These are phyloP conservation scores for Eptatretus atami DNA, from an alignment of 2,797 vertebrate species.

Conservation along the genomic window DNA sequence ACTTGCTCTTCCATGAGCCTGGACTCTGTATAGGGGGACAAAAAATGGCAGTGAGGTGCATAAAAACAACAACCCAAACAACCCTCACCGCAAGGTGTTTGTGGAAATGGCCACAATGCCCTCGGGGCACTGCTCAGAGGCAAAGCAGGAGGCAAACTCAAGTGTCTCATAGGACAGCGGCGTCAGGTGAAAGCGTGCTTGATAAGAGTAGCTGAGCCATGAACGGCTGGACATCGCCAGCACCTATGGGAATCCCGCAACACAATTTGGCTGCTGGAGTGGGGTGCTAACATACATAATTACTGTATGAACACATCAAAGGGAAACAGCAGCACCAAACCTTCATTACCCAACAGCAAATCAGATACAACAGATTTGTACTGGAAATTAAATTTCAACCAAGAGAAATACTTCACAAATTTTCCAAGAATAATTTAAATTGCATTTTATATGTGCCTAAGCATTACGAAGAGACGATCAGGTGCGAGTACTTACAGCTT, in stretches of 20 bases:
- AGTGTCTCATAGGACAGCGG: slow-evolving; percentile 75
- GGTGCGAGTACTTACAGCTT: slow-evolving; percentile 35
- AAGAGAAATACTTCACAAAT: no score
- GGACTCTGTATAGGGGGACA: not conserved
- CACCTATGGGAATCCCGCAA: slow-evolving; percentile 27
- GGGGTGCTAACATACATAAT: not conserved
- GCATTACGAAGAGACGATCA: not conserved
- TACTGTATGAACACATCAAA: not conserved
- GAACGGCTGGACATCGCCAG: slow-evolving; percentile 95
- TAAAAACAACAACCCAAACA: no score
- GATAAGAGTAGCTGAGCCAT: slow-evolving; percentile 92
- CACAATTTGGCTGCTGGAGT: not conserved
- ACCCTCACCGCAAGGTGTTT: slow-evolving; percentile 54
- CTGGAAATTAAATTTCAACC: no score
- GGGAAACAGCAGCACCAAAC: not conserved
- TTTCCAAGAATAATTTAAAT: no score
- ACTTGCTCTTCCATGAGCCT: not conserved
- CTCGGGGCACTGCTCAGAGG: slow-evolving; percentile 85
- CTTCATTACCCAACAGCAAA: no score
- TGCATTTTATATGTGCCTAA: no score
- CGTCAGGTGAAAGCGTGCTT: slow-evolving; percentile 83
- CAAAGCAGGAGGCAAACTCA: slow-evolving; percentile 85
- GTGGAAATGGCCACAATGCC: slow-evolving; percentile 96
- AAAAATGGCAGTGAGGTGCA: not conserved
- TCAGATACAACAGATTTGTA: no score